Evolutionary conservation across 1,140 invertebrate species (phyloP).

Genomic region (Drosophila carrolli): DNA sequence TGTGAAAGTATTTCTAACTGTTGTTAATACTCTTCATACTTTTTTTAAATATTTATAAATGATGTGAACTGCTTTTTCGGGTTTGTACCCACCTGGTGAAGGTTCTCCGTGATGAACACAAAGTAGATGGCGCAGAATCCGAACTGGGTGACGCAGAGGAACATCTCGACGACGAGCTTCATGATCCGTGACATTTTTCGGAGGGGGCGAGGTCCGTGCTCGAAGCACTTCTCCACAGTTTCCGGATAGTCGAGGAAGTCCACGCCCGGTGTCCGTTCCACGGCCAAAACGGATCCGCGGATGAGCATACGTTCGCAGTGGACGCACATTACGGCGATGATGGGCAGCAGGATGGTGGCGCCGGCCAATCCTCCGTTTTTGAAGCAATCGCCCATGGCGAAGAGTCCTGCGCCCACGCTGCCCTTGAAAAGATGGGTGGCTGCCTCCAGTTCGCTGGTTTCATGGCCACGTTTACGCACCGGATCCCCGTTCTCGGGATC

Average conservation of each 20-base stretch:
- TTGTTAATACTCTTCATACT: neutral
- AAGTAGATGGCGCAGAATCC: constrained; percentile 98
- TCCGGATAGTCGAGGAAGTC: constrained; percentile 88
- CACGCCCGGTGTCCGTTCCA: constrained; percentile 68
- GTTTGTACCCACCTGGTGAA: constrained; percentile 87
- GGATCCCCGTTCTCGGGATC: constrained; percentile 14
- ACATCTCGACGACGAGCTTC: constrained; percentile 90
- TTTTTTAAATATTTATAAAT: too few species aligned
- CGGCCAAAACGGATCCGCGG: constrained; percentile 63
- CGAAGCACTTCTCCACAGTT: constrained; percentile 92
- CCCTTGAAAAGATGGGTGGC: constrained; percentile 87
- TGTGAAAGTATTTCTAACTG: neutral
- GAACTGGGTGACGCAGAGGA: constrained; percentile 96
- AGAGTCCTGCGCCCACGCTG: constrained; percentile 90
- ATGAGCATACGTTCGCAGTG: constrained; percentile 89
- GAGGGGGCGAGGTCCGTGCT: constrained; percentile 88
- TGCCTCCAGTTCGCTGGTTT: constrained; percentile 87
- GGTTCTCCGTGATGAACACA: constrained; percentile 94
- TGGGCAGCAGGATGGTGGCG: constrained; percentile 87
- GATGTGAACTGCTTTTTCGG: too few species aligned
- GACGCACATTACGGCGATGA: constrained; percentile 90
- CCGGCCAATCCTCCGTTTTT: constrained; percentile 90
- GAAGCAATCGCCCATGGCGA: constrained; percentile 91
- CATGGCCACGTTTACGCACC: constrained; percentile 47
- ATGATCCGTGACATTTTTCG: constrained; percentile 87